These are phyloP conservation scores for Atta cephalotes DNA, from an alignment of 1,140 invertebrate genomes.

Conservation along the genomic window DNA sequence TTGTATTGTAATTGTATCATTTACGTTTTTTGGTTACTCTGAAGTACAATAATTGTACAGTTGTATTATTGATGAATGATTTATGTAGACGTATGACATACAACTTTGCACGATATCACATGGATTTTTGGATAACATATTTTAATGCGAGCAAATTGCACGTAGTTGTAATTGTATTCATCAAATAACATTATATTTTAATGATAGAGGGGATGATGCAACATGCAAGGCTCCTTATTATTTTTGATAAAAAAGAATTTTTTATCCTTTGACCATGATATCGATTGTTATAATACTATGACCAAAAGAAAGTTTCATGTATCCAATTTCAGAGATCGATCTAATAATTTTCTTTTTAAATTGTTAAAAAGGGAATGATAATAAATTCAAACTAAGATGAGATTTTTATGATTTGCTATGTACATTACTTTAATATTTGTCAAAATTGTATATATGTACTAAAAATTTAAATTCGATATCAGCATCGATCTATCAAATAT, in stretches of 20 bases:
- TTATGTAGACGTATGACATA: neutral
- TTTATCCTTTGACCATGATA: slow-evolving; percentile 70
- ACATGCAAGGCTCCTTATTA: slow-evolving; percentile 67
- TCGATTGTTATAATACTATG: slow-evolving; percentile 59
- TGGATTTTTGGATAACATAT: slow-evolving; percentile 18
- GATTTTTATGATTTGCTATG: slow-evolving; percentile 6
- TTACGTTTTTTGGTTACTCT: neutral
- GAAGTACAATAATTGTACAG: neutral
- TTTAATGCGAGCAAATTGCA: slow-evolving; percentile 34
- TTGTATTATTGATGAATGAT: slow-evolving; percentile 38
- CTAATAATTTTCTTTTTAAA: neutral
- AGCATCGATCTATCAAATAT: slow-evolving; percentile 17
- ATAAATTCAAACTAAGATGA: slow-evolving; percentile 5
- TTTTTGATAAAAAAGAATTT: slow-evolving; percentile 71
- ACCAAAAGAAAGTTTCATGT: slow-evolving; percentile 52
- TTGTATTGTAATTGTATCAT: neutral
- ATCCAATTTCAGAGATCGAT: neutral
- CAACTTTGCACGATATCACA: slow-evolving; percentile 39
- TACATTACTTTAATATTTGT: neutral
- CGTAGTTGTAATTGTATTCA: slow-evolving; percentile 76
- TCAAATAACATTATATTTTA: slow-evolving; percentile 75
- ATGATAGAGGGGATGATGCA: slow-evolving; percentile 69
- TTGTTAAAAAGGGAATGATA: neutral
- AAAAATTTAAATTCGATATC: slow-evolving; percentile 7
- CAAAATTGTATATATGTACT: neutral